phyloP scores from a whole-genome alignment of 1,140 invertebrate genomes.

The Leptinotarsa undecemlineata region DNA sequence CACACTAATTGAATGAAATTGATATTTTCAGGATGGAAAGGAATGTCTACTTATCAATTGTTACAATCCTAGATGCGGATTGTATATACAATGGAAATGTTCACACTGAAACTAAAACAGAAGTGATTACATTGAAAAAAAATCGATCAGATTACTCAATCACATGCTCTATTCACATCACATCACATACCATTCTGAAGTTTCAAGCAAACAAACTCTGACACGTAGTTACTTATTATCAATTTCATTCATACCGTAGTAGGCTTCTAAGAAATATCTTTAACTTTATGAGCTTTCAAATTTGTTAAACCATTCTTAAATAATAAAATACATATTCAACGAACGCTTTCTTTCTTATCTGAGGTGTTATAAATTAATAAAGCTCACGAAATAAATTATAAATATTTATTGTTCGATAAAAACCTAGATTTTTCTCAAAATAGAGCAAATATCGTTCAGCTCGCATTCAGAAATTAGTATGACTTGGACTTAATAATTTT shows the following conservation, averaged over 20 bases:
- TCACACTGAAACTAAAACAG: too few species aligned
- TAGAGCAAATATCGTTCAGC: conserved; percentile 16
- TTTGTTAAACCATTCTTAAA: background rate
- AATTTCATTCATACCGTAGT: background rate
- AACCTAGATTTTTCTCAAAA: conserved; percentile 9
- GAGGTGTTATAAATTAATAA: conserved; percentile 21
- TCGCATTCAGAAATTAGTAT: conserved; percentile 22
- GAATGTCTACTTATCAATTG: too few species aligned
- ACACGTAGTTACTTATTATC: background rate
- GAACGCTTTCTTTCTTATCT: conserved; percentile 14
- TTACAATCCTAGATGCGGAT: too few species aligned
- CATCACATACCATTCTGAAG: too few species aligned
- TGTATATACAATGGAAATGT: too few species aligned
- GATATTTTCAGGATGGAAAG: too few species aligned
- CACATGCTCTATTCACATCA: too few species aligned
- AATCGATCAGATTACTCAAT: too few species aligned
- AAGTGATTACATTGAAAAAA: too few species aligned
- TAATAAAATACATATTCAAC: background rate
- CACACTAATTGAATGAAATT: too few species aligned
- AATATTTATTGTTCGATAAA: conserved; percentile 27
- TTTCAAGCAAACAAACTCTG: too few species aligned
- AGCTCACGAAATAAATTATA: conserved; percentile 4
- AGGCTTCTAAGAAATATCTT: background rate
- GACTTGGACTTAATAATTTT: conserved; percentile 10
- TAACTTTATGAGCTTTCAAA: background rate